Conservation (phyloP, 2,113 vertebrate species). For the Scartelaos histophorus region DNA sequence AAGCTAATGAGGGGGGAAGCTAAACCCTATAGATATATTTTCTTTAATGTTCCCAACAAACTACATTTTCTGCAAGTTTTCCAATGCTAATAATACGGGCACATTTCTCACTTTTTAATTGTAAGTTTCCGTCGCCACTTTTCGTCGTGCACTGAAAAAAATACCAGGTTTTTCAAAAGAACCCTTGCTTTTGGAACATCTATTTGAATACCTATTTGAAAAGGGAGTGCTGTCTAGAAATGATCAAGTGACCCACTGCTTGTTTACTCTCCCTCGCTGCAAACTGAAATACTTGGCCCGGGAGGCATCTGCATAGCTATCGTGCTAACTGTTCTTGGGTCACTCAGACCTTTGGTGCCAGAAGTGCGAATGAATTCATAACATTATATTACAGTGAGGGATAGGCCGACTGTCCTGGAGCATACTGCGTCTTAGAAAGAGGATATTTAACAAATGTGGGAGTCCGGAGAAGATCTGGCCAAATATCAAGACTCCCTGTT, state of each 20-base stretch:
- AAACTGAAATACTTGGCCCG: conserved; percentile 14
- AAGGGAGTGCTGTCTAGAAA: not conserved
- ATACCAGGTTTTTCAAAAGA: not conserved
- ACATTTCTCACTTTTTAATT: conserved; percentile 1
- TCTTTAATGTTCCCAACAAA: not conserved
- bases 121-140: not conserved
- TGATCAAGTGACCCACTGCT: conserved; percentile 5
- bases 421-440: conserved; percentile 18
- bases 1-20: not conserved
- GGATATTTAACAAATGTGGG: conserved; percentile 23
- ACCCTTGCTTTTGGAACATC: not conserved
- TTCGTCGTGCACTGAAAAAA: not conserved
- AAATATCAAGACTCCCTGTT: conserved; percentile 33
- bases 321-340: conserved; percentile 21
- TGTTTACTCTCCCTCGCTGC: conserved; percentile 2
- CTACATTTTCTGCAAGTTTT: not conserved
- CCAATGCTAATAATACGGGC: not conserved
- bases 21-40: not conserved
- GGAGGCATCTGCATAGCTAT: conserved; percentile 15
- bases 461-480: conserved; percentile 25
- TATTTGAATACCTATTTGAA: conserved; percentile 1
- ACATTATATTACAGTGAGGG: conserved; percentile 17
- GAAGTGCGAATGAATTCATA: conserved; percentile 28
- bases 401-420: conserved; percentile 28
- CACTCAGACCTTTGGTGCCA: conserved; percentile 25